Base-by-base conservation (phyloP, 2,113 vertebrate genomes). In the Cercocebus atys region DNA sequence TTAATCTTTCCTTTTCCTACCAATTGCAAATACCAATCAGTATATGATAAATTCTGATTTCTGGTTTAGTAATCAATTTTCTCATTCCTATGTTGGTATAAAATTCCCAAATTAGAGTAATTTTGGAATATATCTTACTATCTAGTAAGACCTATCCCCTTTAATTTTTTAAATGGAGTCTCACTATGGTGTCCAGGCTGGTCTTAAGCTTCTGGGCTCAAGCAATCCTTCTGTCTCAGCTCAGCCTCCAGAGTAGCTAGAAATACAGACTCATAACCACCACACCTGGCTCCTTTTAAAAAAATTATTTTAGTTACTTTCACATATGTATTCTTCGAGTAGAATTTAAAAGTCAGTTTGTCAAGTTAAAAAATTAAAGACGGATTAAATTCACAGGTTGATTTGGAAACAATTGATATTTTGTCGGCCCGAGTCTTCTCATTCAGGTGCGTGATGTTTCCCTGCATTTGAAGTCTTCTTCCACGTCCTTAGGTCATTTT, bases 51-150 rank as follows among this genome's bases (percentile, higher is more conserved):
- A 76, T 78, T 57, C 25, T 86, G 45, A 70, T 68, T 87, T 93
- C 50, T 92, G n/a, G 59, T 18, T 50, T 13, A 78, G 27, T 59
- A 72, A 66, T 55, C 38, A 90, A 30, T 35, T 85, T 95, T 50
- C 91, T 83, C 38, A 84, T 91, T 85, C 47, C 64, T 76, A 70
- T 8, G 12, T n/a, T 92, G 30, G 14, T 85, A 92, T 52, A 59
- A 83, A 89, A 83, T 45, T 79, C n/a, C 30, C 73, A 87, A 97
- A 88, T 92, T 79, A 84, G 12, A 79, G 45, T 66, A 78, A 55
- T 89, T 97, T 82, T 38, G 50, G 90, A 95, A 86, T 40, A 25
- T 35, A 35, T 72, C 30, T 86, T 78, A 86, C 40, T 68, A 70
- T 52, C 73, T 47, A 38, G 32, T 68, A 72, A 57, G 14, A 2